phyloP scores from a whole-genome alignment of 2,888 invertebrate species.

The Scaeva pyrastri region DNA sequence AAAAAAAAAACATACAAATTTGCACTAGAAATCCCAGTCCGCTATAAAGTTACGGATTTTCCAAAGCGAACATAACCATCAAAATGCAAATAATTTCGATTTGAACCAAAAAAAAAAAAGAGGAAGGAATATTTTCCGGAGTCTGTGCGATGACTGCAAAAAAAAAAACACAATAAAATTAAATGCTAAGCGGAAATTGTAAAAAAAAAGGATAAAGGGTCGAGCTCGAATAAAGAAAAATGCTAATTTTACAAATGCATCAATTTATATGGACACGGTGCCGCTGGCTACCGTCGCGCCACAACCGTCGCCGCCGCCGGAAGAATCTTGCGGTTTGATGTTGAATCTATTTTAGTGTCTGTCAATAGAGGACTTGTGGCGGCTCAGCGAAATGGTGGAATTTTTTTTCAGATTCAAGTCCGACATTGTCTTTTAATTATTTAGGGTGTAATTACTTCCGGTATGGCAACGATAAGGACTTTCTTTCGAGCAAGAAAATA shows the following conservation, averaged over 20 bases:
- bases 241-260: conserved; percentile 75
- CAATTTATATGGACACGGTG: conserved; percentile 66
- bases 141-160: conserved; percentile 27
- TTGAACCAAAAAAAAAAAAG: conserved; percentile 41
- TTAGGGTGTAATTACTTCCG: too few relatives aligned
- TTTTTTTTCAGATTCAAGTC: too few relatives aligned
- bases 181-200: conserved; percentile 67
- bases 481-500: too few relatives aligned
- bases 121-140: conserved; percentile 48
- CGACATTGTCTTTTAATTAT: too few relatives aligned
- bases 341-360: conserved; percentile 65
- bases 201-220: conserved; percentile 42
- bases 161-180: conserved; percentile 31
- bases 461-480: too few relatives aligned
- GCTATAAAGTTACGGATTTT: conserved; percentile 14
- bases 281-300: not conserved
- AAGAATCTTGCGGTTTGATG: conserved; percentile 54
- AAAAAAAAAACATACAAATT: conserved; percentile 40
- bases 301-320: conserved; percentile 31
- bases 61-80: conserved; percentile 56
- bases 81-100: conserved; percentile 72
- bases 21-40: conserved; percentile 13
- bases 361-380: conserved; percentile 56
- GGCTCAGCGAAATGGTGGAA: conserved; percentile 15
- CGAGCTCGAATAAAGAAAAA: conserved; percentile 66